Evolutionary conservation across 2,888 invertebrate species (phyloP).

Genomic region (Tenthredo notha): DNA sequence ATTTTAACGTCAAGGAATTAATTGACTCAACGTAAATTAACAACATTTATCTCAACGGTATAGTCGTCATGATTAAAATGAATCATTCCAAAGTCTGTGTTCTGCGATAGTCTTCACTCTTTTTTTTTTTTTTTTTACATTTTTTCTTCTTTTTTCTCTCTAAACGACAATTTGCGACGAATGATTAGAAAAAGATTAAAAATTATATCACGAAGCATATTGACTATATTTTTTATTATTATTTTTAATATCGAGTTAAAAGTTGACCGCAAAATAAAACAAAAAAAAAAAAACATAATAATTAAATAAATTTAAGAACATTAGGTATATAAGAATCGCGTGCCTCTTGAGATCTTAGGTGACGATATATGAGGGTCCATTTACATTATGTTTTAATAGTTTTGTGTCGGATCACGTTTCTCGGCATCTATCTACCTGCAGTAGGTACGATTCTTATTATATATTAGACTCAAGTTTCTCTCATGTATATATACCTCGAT

Average conservation of each 20-base stretch:
- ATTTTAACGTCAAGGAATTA: not conserved
- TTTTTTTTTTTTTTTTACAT: not conserved
- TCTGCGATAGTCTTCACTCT: not conserved
- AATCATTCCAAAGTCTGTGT: not conserved
- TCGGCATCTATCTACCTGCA: not conserved
- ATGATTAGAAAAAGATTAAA: not conserved
- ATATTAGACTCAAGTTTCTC: conserved; percentile 23
- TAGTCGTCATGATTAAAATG: not conserved
- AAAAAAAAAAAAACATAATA: not conserved
- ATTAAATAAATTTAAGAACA: not conserved
- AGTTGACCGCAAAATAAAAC: not conserved
- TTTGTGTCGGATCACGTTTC: conserved; percentile 18
- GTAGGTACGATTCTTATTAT: not conserved
- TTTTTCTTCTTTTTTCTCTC: not conserved
- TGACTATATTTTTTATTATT: not conserved
- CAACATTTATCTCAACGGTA: not conserved
- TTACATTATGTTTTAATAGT: conserved; percentile 34
- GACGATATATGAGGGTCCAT: conserved; percentile 38
- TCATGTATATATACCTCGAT: not conserved
- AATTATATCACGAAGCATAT: not conserved
- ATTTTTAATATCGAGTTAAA: not conserved
- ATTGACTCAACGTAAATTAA: not conserved
- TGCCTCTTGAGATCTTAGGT: not conserved
- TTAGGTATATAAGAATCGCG: not conserved
- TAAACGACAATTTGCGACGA: not conserved